A percentile compares a stretch with the other conserved stretches of the same genome.
phyloP scores from a whole-genome alignment of 2,113 vertebrate species.

The Microcebus griseorufus region DNA sequence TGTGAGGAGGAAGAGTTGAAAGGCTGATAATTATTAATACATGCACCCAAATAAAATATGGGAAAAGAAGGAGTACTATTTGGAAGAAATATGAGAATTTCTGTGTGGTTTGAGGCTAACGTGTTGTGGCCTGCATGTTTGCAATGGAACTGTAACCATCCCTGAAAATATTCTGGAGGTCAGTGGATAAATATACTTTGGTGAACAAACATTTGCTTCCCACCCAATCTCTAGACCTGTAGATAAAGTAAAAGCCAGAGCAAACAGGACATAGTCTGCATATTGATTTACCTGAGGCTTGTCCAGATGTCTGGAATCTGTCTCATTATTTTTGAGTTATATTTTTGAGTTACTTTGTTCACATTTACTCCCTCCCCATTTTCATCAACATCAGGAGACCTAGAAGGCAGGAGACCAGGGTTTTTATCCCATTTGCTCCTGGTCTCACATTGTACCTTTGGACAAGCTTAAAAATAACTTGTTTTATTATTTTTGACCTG shows the following conservation, averaged over 20 bases:
- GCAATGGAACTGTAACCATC: not conserved
- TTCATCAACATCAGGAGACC: slow-evolving; percentile 4
- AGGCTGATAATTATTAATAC: slow-evolving; percentile 7
- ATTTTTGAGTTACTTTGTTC: slow-evolving; percentile 1
- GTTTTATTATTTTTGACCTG: not conserved
- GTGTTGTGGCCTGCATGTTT: not conserved
- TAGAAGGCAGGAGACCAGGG: not conserved
- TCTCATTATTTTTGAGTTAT: not conserved
- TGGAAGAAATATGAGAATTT: not conserved
- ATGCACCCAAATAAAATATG: not conserved
- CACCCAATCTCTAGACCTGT: not conserved
- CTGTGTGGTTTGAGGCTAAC: slow-evolving; percentile 21
- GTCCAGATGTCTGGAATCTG: not conserved
- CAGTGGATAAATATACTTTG: slow-evolving; percentile 44
- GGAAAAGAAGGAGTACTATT: not conserved
- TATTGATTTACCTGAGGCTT: not conserved
- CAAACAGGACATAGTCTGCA: slow-evolving; percentile 6
- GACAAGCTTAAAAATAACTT: not conserved
- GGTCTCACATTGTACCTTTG: not conserved
- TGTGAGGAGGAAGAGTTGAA: not conserved
- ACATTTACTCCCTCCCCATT: not conserved
- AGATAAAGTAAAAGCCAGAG: slow-evolving; percentile 12
- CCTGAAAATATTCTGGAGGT: slow-evolving; percentile 42
- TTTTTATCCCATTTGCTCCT: not conserved
- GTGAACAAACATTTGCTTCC: slow-evolving; percentile 40